Base-by-base conservation (phyloP, 2,888 invertebrate genomes). In the Himalopsyche tibetana region DNA sequence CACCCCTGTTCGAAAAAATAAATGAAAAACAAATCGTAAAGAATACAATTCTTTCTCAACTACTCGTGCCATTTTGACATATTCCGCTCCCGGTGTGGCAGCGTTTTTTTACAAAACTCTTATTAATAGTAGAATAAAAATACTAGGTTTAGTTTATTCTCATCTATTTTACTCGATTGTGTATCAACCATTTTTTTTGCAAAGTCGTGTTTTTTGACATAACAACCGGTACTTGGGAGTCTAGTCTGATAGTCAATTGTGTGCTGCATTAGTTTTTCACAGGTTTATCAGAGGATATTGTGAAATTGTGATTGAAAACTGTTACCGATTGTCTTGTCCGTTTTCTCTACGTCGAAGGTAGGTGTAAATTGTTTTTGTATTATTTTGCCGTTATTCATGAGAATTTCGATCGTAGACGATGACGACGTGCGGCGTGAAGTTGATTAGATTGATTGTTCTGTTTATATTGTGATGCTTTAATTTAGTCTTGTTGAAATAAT, bases 31-130 rank as follows among this genome's bases (percentile, higher is more conserved):
- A 85, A 85, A 82, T 63, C 85, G 85, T 79, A 85, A 82, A 84
- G 82, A 85, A 74, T 69, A 42, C 55, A 9, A 81, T 55, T 42
- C 80, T 79, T 51, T 82, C 11, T 45, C 38, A 82, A 84, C 74
- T 36, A 74, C 56, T 42, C 84, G 86, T 86, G 86, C 86, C 86
- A 86, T 86, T 86, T 82, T 80, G 63, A 85, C 74, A 40, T 63
- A 74, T 74, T 36, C 45, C 85, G 82, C 81, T 55, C 69, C 17
- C 17, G 15, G 36, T 55, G 6, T 17, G 69, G 85, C 36, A 69
- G 51, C 63, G 38, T 55, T 82, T 81, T 69, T 36, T 74, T 36
- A 38, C 38, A 12, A 36, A 74, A 12, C 36, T 74, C 38, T 15
- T 4, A 38, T 15, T 74, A 12, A 51, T 74, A 36, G 36, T 6